Percentiles rank a stretch among this genome's conserved stretches.
phyloP scores from a whole-genome alignment of 2,888 invertebrate genomes.

The Caenorhabditis japonica region DNA sequence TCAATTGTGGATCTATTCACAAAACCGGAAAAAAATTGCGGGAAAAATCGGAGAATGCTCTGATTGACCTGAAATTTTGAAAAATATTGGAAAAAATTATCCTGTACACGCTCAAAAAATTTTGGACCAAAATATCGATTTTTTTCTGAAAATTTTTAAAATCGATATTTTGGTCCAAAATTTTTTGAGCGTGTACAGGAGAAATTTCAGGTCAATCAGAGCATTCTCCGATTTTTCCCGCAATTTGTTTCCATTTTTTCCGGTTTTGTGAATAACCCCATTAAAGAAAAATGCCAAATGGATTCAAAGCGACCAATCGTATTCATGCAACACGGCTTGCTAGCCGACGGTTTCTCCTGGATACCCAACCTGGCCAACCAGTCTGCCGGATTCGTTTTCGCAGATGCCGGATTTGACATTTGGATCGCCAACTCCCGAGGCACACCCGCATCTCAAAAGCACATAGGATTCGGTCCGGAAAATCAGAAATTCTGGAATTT shows the following conservation, averaged over 20 bases:
- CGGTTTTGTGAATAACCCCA: neutral
- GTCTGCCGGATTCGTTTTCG: conserved; percentile 74
- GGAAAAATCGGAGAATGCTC: too few species aligned
- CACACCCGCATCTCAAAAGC: conserved; percentile 84
- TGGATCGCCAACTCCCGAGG: conserved; percentile 90
- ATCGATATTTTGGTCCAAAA: too few species aligned
- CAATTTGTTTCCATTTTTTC: too few species aligned
- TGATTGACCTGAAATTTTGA: too few species aligned
- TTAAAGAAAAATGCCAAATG: conserved; percentile 21
- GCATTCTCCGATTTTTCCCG: too few species aligned
- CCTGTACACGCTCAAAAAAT: too few species aligned
- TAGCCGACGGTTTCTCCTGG: conserved; percentile 66
- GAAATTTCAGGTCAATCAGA: too few species aligned
- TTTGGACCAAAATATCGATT: too few species aligned
- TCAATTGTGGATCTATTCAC: too few species aligned
- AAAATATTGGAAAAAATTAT: too few species aligned
- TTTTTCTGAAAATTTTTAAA: too few species aligned
- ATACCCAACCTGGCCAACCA: conserved; percentile 66
- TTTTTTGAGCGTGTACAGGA: too few species aligned
- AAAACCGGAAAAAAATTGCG: neutral
- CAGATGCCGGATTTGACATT: conserved; percentile 82
- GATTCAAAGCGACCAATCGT: conserved; percentile 60
- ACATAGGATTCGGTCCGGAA: conserved; percentile 80
- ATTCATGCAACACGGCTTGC: conserved; percentile 74
- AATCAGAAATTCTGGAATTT: conserved; percentile 62